A percentile compares a stretch with the other conserved stretches of the same genome.
phyloP scores from a whole-genome alignment of 2,888 invertebrate species.

The Harmothoe impar region DNA sequence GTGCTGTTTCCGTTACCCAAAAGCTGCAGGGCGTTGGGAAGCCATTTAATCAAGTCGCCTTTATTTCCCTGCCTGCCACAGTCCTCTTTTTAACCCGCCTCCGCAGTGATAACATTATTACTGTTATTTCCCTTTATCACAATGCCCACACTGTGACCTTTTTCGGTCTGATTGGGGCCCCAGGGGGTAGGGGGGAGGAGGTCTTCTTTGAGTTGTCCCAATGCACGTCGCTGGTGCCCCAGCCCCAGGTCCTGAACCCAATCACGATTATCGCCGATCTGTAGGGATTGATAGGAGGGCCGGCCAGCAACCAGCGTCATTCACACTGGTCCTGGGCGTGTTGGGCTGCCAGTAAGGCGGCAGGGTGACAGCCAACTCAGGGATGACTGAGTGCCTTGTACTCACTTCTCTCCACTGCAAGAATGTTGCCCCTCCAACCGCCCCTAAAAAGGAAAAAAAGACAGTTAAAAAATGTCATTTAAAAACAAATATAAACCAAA shows the following conservation, averaged over 20 bases:
- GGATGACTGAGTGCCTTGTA: too few species aligned
- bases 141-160: neutral
- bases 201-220: neutral
- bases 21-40: neutral
- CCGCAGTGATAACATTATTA: neutral
- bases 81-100: neutral
- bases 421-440: too few species aligned
- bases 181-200: too few species aligned
- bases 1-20: neutral
- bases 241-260: conserved; percentile 8
- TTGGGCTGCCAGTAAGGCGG: neutral
- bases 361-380: neutral
- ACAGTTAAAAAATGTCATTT: too few species aligned
- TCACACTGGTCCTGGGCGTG: neutral
- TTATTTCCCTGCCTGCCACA: conserved; percentile 19
- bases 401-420: too few species aligned
- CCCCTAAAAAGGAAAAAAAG: too few species aligned
- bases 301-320: neutral
- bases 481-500: too few species aligned
- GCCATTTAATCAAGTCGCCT: conserved; percentile 26
- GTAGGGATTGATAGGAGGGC: neutral
- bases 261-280: conserved; percentile 6
- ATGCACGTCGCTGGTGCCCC: neutral
- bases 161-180: too few species aligned
- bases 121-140: conserved; percentile 19